Evolutionary conservation across 2,797 vertebrate genomes (phyloP).

Genomic region (Lindbergichthys nudifrons): DNA sequence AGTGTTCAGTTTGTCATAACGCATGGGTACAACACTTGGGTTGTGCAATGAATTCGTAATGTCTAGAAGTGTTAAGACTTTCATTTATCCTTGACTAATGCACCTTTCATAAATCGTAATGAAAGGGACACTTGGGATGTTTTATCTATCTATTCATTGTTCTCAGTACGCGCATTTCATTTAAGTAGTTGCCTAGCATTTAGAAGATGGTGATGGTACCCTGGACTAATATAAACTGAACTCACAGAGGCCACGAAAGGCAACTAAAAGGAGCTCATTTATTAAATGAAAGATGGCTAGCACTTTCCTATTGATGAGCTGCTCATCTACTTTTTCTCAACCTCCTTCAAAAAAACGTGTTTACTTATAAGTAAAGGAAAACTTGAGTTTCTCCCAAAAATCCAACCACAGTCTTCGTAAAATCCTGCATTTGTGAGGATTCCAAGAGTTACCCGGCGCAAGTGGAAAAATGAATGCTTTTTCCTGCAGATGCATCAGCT

Average conservation of each 20-base stretch:
- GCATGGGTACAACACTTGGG: background rate
- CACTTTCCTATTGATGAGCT: constrained; percentile 29
- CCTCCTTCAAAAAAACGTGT: constrained; percentile 23
- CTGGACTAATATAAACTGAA: background rate
- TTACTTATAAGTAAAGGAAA: constrained; percentile 28
- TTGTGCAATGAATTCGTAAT: constrained; percentile 28
- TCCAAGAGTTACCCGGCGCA: constrained; percentile 5
- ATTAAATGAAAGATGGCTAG: constrained; percentile 35
- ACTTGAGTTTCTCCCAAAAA: constrained; percentile 9
- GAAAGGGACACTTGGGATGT: constrained; percentile 17
- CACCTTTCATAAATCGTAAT: constrained; percentile 8
- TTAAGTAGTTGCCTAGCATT: constrained; percentile 4
- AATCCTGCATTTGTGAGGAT: constrained; percentile 25
- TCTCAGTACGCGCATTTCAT: constrained; percentile 2
- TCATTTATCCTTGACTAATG: constrained; percentile 12
- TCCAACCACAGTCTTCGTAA: constrained; percentile 9
- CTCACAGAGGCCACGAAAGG: background rate
- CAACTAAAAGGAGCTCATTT: constrained; percentile 29
- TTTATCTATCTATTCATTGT: constrained; percentile 21
- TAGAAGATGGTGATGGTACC: constrained; percentile 15
- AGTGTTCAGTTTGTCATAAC: background rate
- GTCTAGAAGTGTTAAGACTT: constrained; percentile 7
- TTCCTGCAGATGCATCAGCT: constrained; percentile 15
- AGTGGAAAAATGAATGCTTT: constrained; percentile 20
- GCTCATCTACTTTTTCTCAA: constrained; percentile 9